phyloP scores from a whole-genome alignment of 2,113 vertebrate genomes.

The Pseudolaguvia tuberculata region DNA sequence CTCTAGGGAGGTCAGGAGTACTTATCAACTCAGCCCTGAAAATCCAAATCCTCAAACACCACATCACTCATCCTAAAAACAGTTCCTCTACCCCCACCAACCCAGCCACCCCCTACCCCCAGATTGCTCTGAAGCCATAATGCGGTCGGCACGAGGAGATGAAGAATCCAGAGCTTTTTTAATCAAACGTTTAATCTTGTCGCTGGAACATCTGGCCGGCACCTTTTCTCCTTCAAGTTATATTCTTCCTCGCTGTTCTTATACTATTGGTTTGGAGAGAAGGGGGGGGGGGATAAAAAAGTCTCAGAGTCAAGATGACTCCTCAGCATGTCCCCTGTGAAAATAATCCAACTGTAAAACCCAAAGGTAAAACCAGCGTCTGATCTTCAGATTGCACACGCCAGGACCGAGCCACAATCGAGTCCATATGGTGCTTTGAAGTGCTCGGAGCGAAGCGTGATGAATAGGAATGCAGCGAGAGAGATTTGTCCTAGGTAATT shows the following conservation, averaged over 20 bases:
- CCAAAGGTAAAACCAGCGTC: slow-evolving; percentile 82
- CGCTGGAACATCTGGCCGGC: slow-evolving; percentile 86
- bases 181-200: slow-evolving; percentile 74
- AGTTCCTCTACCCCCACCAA: slow-evolving; percentile 17
- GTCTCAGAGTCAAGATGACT: slow-evolving; percentile 37
- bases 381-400: slow-evolving; percentile 76
- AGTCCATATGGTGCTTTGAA: slow-evolving; percentile 77
- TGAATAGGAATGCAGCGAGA: slow-evolving; percentile 82
- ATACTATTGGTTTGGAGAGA: slow-evolving; percentile 24
- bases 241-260: slow-evolving; percentile 33
- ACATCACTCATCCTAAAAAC: slow-evolving; percentile 42
- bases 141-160: slow-evolving; percentile 62
- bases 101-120: background rate
- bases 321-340: slow-evolving; percentile 46
- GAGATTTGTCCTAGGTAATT: slow-evolving; percentile 51
- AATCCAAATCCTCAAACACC: slow-evolving; percentile 44
- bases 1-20: slow-evolving; percentile 26
- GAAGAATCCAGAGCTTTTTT: slow-evolving; percentile 71
- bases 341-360: slow-evolving; percentile 59
- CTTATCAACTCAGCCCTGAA: slow-evolving; percentile 39
- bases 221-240: slow-evolving; percentile 69
- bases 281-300: background rate
- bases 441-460: slow-evolving; percentile 60
- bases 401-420: slow-evolving; percentile 84
- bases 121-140: slow-evolving; percentile 50